Evolutionary conservation across 1,140 invertebrate genomes (phyloP), one percentile per base, ranked within the genome.

Genomic region (Bombyx mandarina): DNA sequence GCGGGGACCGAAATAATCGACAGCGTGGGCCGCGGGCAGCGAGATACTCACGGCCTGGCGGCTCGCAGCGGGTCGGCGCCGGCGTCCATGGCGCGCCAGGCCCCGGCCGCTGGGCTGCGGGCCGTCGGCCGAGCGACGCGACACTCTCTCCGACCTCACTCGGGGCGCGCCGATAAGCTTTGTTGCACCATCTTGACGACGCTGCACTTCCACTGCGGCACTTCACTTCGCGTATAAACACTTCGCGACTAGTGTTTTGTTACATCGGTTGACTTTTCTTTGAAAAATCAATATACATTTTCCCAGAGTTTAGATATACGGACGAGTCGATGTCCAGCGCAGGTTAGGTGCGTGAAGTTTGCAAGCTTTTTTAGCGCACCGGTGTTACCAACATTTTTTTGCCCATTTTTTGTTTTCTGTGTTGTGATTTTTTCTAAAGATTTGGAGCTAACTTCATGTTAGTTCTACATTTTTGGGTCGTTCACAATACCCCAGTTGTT

Each of bases 281-380:
- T 88, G 85, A 89, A 89, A 89, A 89, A 89, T 89, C 88, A 88
- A 89, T 89, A 89, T 86, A 86, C 88, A 89, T 88, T 88, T 88
- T 86, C 84, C 84, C 79, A 79, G 82, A 86, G 85, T 87, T 83
- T 69, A 60, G 71, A 82, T 80, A 83, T 82, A 83, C 80, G 80
- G 82, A 83, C 86, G 88, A 89, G 88, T 88, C 86, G 86, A 89
- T 88, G 88, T 88, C 88, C 88, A 89, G 88, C 88, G 88, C 88
- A 88, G 86, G 85, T 88, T 86, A 87, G 76, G 80, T 88, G 83
- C 86, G 79, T 88, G 86, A 88, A 89, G 86, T 89, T 88, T 88
- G 88, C 88, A 87, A 88, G 86, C 86, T 89, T 89, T 89, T 89
- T 89, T 89, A 89, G 85, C 86, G 83, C 84, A 82, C 77, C 86